phyloP scores from a whole-genome alignment of 2,113 vertebrate species.

The Pipra filicauda region DNA sequence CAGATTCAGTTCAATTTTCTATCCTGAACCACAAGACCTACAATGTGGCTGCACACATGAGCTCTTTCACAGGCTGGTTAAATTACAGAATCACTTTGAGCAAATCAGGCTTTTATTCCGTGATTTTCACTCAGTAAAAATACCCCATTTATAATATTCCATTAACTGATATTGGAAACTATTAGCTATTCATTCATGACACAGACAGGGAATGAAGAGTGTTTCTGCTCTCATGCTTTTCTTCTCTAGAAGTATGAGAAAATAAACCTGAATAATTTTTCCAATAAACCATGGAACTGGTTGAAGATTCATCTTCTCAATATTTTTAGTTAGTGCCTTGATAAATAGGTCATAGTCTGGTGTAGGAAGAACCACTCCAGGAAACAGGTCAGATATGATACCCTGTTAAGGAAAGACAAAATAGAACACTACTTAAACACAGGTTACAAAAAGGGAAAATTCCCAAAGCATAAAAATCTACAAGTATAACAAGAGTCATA shows the following conservation, averaged over 20 bases:
- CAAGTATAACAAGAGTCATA: neutral
- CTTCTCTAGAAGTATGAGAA: neutral
- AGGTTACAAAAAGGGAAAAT: neutral
- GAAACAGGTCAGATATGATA: slow-evolving; percentile 94
- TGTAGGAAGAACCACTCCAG: slow-evolving; percentile 86
- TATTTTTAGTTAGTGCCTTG: slow-evolving; percentile 81
- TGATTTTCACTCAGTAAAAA: neutral
- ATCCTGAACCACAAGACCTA: neutral
- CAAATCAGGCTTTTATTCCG: neutral
- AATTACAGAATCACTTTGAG: neutral
- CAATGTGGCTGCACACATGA: neutral
- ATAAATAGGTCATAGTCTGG: slow-evolving; percentile 87
- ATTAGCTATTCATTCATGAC: neutral
- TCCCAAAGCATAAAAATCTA: neutral
- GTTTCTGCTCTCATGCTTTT: neutral
- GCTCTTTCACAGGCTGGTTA: neutral
- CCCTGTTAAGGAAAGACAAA: slow-evolving; percentile 74
- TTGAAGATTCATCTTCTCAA: slow-evolving; percentile 83
- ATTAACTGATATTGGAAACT: neutral
- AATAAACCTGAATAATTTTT: slow-evolving; percentile 91
- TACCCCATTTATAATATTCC: neutral
- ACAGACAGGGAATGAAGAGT: neutral
- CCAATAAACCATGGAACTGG: slow-evolving; percentile 91
- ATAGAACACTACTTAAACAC: neutral
- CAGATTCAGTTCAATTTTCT: neutral